Conservation (phyloP, 92 coral and sea anemone species). For the Siderastrea siderea region DNA sequence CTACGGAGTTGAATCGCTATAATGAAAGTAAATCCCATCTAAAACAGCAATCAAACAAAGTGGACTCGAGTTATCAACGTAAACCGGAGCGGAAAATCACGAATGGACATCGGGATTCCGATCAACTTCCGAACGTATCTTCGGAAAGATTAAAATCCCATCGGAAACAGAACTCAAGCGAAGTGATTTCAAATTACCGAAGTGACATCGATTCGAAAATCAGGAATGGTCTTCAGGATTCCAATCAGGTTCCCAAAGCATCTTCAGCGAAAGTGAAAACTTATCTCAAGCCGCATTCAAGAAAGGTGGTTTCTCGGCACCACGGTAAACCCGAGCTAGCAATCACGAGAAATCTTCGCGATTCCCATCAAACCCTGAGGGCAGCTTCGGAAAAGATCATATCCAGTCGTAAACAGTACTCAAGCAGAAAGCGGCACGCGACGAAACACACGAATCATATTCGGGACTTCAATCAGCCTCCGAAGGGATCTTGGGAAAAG, state of each 20-base stretch:
- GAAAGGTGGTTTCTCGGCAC: neutral
- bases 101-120: neutral
- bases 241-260: constrained; percentile 20
- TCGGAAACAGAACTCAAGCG: neutral
- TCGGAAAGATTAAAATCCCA: neutral
- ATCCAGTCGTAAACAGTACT: neutral
- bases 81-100: neutral
- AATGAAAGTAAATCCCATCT: neutral
- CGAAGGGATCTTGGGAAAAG: constrained; percentile 23
- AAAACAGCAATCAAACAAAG: neutral
- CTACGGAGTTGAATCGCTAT: neutral
- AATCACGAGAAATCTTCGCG: neutral
- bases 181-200: neutral
- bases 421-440: neutral
- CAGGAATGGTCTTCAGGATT: neutral
- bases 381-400: neutral
- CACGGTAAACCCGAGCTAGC: neutral
- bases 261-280: neutral
- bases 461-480: neutral
- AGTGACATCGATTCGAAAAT: neutral
- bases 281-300: neutral
- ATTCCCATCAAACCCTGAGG: neutral
- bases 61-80: neutral
- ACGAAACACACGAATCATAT: neutral
- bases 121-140: neutral